phyloP scores from a whole-genome alignment of 2,113 vertebrate species.

The Trematocara nigrifrons region DNA sequence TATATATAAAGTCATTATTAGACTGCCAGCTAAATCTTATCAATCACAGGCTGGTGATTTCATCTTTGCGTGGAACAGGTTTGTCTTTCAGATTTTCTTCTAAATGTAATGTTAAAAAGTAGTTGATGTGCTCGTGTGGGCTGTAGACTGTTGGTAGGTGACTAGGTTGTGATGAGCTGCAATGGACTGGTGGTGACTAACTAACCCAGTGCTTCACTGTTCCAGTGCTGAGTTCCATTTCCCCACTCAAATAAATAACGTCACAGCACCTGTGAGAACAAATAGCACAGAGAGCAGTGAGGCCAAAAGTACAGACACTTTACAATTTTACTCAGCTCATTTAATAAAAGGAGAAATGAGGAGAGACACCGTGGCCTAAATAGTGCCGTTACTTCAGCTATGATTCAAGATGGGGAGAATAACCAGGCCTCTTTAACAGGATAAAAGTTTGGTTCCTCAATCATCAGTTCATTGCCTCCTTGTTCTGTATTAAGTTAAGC shows the following conservation, averaged over 20 bases:
- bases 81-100: not conserved
- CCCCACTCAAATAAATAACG: constrained; percentile 46
- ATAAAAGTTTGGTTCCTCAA: not conserved
- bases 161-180: not conserved
- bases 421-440: not conserved
- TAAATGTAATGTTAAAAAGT: not conserved
- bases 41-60: not conserved
- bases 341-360: not conserved
- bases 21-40: not conserved
- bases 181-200: not conserved
- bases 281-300: not conserved
- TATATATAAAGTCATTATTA: not conserved
- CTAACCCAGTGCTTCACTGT: not conserved
- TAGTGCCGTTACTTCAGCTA: not conserved
- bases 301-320: not conserved
- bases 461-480: not conserved
- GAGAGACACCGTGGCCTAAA: not conserved
- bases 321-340: not conserved
- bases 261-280: constrained; percentile 48
- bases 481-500: not conserved
- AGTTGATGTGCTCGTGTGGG: not conserved
- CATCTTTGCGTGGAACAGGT: not conserved
- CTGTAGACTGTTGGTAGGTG: not conserved
- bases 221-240: constrained; percentile 22
- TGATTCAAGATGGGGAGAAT: not conserved